A percentile compares a stretch with the other conserved stretches of the same genome.
These are phyloP conservation scores for Tetheella fluctuosa DNA, from an alignment of 2,888 invertebrate genomes.

Conservation along the genomic window DNA sequence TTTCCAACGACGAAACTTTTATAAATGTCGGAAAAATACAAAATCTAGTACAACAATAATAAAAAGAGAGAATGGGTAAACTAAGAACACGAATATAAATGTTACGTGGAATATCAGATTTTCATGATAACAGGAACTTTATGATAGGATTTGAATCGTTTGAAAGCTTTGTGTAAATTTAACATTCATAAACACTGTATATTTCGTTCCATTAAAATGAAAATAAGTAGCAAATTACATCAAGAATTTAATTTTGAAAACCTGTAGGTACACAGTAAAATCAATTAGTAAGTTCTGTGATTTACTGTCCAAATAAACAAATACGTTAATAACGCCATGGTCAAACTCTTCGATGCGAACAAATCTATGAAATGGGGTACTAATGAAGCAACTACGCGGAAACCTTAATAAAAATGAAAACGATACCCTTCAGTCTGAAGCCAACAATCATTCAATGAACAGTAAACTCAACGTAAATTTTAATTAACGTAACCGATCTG, in stretches of 20 bases:
- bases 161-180: background rate
- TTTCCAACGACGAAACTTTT: slow-evolving; percentile 26
- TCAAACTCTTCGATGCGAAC: background rate
- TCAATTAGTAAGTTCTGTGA: background rate
- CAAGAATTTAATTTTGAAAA: background rate
- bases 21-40: slow-evolving; percentile 27
- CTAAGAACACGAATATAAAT: background rate
- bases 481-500: slow-evolving; percentile 50
- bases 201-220: no score
- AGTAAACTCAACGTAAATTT: slow-evolving; percentile 37
- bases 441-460: slow-evolving; percentile 15
- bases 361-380: background rate
- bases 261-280: background rate
- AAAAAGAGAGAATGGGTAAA: background rate
- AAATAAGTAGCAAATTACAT: no score
- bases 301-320: background rate
- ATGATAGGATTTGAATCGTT: background rate
- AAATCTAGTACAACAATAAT: slow-evolving; percentile 16
- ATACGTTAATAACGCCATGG: background rate
- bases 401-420: slow-evolving; percentile 33
- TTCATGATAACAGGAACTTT: background rate
- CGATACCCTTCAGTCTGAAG: slow-evolving; percentile 29
- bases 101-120: background rate
- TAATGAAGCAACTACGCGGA: slow-evolving; percentile 17
- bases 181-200: background rate